These are phyloP conservation scores for Teleopsis dalmanni DNA, from an alignment of 1,140 invertebrate genomes.

Conservation along the genomic window DNA sequence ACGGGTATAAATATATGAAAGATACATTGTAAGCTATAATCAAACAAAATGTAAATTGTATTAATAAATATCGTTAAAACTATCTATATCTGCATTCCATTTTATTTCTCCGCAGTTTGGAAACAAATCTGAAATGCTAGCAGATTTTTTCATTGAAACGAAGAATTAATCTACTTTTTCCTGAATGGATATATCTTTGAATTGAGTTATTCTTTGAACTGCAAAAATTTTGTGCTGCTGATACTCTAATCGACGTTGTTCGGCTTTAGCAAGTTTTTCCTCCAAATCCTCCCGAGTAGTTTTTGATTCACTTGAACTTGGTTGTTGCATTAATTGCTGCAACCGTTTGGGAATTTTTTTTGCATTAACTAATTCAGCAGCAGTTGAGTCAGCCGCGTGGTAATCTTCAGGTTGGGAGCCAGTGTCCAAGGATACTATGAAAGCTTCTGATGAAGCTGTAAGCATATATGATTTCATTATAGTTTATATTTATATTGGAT, in stretches of 20 bases:
- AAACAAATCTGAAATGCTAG: too few species aligned
- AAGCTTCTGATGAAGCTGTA: slow-evolving; percentile 52
- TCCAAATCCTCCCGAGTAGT: slow-evolving; percentile 55
- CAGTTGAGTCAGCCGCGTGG: slow-evolving; percentile 27
- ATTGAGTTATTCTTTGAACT: slow-evolving; percentile 30
- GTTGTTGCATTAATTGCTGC: slow-evolving; percentile 51
- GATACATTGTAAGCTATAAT: too few species aligned
- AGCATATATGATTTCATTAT: not conserved
- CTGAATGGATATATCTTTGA: too few species aligned
- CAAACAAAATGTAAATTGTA: too few species aligned
- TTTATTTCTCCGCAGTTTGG: too few species aligned
- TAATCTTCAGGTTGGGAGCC: slow-evolving; percentile 21
- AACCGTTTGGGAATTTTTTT: slow-evolving; percentile 54
- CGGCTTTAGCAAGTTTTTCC: slow-evolving; percentile 62
- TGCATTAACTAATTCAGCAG: slow-evolving; percentile 33
- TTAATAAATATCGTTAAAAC: too few species aligned
- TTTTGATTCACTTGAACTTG: slow-evolving; percentile 44
- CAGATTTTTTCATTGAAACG: too few species aligned
- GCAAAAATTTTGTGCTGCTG: slow-evolving; percentile 32
- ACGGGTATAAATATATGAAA: too few species aligned
- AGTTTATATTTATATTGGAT: not conserved
- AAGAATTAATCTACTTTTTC: too few species aligned
- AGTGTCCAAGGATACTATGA: slow-evolving; percentile 56
- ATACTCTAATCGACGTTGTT: slow-evolving; percentile 50
- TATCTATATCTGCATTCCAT: too few species aligned